Base-by-base conservation (phyloP, 1,140 invertebrate species). In the Coptotermes formosanus region DNA sequence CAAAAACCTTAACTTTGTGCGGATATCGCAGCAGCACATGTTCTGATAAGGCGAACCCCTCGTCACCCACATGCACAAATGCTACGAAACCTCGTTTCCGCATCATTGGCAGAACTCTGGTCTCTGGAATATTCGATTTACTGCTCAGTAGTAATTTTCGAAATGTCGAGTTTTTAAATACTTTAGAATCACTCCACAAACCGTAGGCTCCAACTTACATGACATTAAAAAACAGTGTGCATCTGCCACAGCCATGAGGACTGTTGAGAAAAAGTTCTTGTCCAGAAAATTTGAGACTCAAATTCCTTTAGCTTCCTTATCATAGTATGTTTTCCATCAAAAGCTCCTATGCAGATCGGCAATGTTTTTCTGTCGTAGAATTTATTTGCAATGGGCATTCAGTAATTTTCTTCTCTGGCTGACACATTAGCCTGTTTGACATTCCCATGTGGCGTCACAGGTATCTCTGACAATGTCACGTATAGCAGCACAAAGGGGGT, bases 241-340 rank as follows among this genome's bases (percentile, higher is more conserved):
- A 88, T 92, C 90, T 45, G 88, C 90, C 52, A 90, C 81, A 84
- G 87, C 87, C 87, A 88, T 55, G 86, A 92, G 85, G 38, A 91
- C 88, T 4, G 90, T 88, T 30, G 88, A 89, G n/a, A 85, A 89
- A 91, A 85, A 85, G 88, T 11, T 85, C 64, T 92, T 92, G 82
- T 92, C 91, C 92, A 92, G 85, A 88, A 91, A 87, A 88, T 91
- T 38, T 87, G 19, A 0, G 88, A 89, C 82, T 89, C 89, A 87
- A 83, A 87, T 43, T 88, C 88, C 30, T 84, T n/a, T 19, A 89
- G 90, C 43, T 59, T 45, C 85, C 86, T 85, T 52, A 90, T 88
- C 11, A 82, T 38, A 11, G 91, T 85, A 85, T 92, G 90, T 83
- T 91, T 91, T 9, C 91, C 90, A 86, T 92, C 90, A 14, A 92